These are phyloP conservation scores for Adelognathus sp. DNA, from an alignment of 2,888 invertebrate species.

Conservation along the genomic window DNA sequence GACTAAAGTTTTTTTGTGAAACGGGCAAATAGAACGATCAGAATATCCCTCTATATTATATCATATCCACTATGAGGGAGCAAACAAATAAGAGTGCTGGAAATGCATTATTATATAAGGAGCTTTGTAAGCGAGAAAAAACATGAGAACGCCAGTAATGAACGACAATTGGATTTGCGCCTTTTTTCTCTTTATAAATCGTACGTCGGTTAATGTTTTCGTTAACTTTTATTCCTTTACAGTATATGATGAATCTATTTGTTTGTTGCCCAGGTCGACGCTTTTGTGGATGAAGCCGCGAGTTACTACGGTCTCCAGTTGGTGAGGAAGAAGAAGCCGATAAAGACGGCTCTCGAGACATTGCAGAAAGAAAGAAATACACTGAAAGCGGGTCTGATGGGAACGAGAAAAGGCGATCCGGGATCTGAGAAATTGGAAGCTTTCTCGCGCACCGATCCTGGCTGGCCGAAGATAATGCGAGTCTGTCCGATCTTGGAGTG, in stretches of 20 bases:
- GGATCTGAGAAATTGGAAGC: conserved; percentile 86
- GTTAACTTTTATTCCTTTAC: too few species aligned
- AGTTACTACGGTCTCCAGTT: conserved; percentile 89
- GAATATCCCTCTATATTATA: too few species aligned
- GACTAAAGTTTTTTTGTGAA: too few species aligned
- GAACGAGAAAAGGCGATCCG: conserved; percentile 94
- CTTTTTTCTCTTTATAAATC: too few species aligned
- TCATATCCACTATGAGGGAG: too few species aligned
- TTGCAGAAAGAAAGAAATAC: conserved; percentile 84
- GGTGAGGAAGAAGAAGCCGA: conserved; percentile 85
- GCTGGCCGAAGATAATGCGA: conserved; percentile 95
- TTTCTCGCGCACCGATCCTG: conserved; percentile 92
- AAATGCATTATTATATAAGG: too few species aligned
- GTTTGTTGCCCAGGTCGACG: conserved; percentile 83
- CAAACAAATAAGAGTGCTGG: too few species aligned
- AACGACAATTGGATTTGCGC: too few species aligned
- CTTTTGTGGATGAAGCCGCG: conserved; percentile 89
- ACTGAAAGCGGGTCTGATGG: conserved; percentile 95
- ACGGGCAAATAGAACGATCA: too few species aligned
- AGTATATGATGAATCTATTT: background rate
- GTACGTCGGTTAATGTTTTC: too few species aligned
- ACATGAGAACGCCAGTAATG: too few species aligned
- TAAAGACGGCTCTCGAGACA: conserved; percentile 87
- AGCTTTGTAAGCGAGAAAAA: too few species aligned
- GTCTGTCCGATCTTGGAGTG: conserved; percentile 96